phyloP scores from a whole-genome alignment of 2,797 vertebrate genomes.

The Diplodus sargus region DNA sequence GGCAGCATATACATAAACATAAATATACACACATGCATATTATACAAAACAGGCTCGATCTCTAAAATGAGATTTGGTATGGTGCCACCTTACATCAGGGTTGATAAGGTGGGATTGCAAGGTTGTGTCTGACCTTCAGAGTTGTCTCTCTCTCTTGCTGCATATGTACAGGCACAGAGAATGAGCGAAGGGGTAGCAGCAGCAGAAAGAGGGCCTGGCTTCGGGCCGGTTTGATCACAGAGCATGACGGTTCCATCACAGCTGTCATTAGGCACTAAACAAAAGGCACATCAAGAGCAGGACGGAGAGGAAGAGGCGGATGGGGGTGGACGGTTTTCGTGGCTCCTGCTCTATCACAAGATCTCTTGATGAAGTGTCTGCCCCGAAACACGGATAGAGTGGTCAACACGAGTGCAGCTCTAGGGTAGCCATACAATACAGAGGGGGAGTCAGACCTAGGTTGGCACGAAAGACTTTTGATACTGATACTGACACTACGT shows the following conservation, averaged over 20 bases:
- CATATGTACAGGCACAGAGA: conserved; percentile 31
- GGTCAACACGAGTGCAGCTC: conserved; percentile 60
- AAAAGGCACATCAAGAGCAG: conserved; percentile 69
- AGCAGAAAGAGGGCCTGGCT: conserved; percentile 52
- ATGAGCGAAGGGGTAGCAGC: conserved; percentile 22
- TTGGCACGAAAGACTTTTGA: neutral
- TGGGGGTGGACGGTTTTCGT: conserved; percentile 49
- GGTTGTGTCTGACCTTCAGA: conserved; percentile 45
- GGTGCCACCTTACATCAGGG: conserved; percentile 35
- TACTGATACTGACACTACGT: neutral
- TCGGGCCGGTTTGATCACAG: conserved; percentile 72
- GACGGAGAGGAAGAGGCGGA: conserved; percentile 48
- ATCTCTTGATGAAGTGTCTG: conserved; percentile 74
- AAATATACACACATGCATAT: conserved; percentile 32
- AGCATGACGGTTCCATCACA: conserved; percentile 84
- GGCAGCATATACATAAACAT: conserved; percentile 32
- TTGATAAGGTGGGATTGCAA: conserved; percentile 32
- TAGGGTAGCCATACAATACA: conserved; percentile 32
- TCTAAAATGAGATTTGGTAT: conserved; percentile 69
- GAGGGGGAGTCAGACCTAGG: neutral
- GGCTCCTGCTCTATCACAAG: conserved; percentile 68
- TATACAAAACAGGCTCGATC: conserved; percentile 40
- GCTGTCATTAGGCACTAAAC: conserved; percentile 80
- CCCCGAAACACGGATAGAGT: conserved; percentile 40
- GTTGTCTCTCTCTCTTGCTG: conserved; percentile 13